These are phyloP conservation scores for Remorina albescens DNA, from an alignment of 2,797 vertebrate genomes.

Conservation along the genomic window DNA sequence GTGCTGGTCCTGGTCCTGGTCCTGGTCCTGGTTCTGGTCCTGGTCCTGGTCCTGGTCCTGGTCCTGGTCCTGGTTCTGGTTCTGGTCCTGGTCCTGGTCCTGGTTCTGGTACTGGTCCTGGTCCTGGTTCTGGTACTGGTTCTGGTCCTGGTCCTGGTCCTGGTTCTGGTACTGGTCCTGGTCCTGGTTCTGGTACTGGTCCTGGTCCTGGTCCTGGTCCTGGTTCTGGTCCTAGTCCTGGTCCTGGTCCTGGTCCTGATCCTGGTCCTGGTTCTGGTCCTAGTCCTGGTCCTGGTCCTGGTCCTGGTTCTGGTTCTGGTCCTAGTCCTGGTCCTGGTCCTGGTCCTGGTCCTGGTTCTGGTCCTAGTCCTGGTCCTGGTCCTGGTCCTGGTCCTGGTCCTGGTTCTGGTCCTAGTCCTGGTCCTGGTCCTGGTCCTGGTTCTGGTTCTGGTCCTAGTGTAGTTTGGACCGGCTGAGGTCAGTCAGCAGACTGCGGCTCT, in stretches of 20 bases:
- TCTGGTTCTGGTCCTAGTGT: not conserved
- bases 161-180: not conserved
- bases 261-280: too few species aligned
- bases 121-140: too few species aligned
- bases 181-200: not conserved
- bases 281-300: too few species aligned
- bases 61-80: too few species aligned
- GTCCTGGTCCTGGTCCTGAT: too few species aligned
- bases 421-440: not conserved
- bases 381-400: not conserved
- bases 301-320: too few species aligned
- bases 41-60: not conserved
- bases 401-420: too few species aligned
- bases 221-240: too few species aligned
- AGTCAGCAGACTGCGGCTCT: constrained; percentile 6
- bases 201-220: too few species aligned
- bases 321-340: not conserved
- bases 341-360: too few species aligned
- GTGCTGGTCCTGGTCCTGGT: not conserved
- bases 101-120: not conserved
- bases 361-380: too few species aligned
- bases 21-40: not conserved
- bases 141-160: not conserved
- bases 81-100: not conserved
- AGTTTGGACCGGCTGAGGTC: constrained; percentile 11